These are phyloP conservation scores for Herminia tarsipennalis DNA, from an alignment of 2,888 invertebrate species.

Conservation along the genomic window DNA sequence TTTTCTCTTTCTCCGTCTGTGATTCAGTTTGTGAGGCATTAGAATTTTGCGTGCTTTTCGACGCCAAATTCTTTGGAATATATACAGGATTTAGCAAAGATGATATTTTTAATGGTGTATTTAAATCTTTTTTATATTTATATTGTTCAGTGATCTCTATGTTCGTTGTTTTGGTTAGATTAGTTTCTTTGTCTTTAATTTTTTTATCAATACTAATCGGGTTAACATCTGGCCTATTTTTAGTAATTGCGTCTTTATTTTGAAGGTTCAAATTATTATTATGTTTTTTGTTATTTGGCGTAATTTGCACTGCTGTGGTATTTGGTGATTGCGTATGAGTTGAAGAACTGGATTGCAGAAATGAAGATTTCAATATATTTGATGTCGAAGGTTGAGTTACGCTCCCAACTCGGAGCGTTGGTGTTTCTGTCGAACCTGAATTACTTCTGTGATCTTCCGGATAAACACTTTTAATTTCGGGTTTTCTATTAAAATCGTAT, in stretches of 20 bases:
- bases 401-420: constrained; percentile 71
- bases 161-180: constrained; percentile 9
- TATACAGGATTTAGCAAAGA: constrained; percentile 68
- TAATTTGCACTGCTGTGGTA: constrained; percentile 44
- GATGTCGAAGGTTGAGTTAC: constrained; percentile 22
- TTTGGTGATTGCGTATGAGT: constrained; percentile 6
- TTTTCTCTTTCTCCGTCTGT: constrained; percentile 3
- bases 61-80: constrained; percentile 44
- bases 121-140: constrained; percentile 38
- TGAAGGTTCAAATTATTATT: constrained; percentile 28
- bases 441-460: constrained; percentile 22
- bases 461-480: constrained; percentile 18
- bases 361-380: constrained; percentile 10
- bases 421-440: constrained; percentile 55
- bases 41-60: constrained; percentile 7
- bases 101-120: constrained; percentile 72
- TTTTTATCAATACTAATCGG: constrained; percentile 2
- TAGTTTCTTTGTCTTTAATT: constrained; percentile 7
- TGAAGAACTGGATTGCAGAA: constrained; percentile 1
- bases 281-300: constrained; percentile 41
- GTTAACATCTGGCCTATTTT: not conserved
- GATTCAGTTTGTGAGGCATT: constrained; percentile 3
- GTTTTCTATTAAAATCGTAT: constrained; percentile 45
- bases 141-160: not conserved
- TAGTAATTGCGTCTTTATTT: constrained; percentile 4